Evolutionary conservation across 2,113 vertebrate genomes (phyloP).

Genomic region (Isurus oxyrinchus): DNA sequence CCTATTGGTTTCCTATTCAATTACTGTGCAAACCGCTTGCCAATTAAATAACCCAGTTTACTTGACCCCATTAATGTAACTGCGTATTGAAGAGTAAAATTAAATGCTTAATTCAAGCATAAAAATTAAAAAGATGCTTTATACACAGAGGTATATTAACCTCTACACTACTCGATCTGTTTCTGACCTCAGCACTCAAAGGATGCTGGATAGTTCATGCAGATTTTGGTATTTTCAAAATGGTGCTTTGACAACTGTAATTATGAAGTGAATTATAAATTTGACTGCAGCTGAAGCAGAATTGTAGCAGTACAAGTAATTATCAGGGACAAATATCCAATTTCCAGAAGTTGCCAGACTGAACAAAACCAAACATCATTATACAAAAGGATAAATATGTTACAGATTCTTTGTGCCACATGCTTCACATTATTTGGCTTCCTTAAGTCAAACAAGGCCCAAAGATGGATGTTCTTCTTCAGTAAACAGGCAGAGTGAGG

Average conservation of each 20-base stretch:
- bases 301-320: background rate
- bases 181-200: background rate
- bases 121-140: background rate
- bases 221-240: background rate
- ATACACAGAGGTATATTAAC: background rate
- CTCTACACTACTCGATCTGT: background rate
- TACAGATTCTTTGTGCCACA: background rate
- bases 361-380: background rate
- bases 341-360: background rate
- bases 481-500: background rate
- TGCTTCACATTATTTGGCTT: background rate
- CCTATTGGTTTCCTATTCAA: background rate
- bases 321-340: background rate
- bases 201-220: background rate
- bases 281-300: background rate
- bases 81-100: background rate
- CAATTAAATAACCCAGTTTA: conserved; percentile 13
- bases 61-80: background rate
- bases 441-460: background rate
- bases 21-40: background rate
- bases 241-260: background rate
- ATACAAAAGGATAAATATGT: background rate
- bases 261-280: background rate
- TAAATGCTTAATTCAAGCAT: conserved; percentile 2
- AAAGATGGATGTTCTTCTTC: background rate